Conservation (phyloP, 1,140 invertebrate species). For the Solenopsis invicta region DNA sequence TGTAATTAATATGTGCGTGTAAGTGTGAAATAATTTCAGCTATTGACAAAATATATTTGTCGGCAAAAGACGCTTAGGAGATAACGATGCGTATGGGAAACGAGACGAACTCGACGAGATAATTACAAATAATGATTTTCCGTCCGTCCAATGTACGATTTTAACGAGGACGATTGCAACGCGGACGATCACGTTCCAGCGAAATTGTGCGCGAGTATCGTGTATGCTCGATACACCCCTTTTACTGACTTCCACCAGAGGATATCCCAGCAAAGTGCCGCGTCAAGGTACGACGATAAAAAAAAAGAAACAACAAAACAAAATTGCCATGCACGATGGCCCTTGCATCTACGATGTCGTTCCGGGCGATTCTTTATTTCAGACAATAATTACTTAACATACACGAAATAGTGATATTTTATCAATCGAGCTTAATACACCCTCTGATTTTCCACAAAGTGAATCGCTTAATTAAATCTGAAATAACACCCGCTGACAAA, state of each 20-base stretch:
- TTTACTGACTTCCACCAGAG: conserved; percentile 25
- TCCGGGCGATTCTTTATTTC: conserved; percentile 17
- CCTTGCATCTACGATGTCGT: conserved; percentile 26
- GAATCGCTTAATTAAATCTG: not conserved
- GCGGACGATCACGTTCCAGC: conserved; percentile 12
- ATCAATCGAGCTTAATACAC: not conserved
- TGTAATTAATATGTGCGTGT: not conserved
- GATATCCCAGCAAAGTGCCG: conserved; percentile 46
- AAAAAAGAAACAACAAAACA: conserved; percentile 32
- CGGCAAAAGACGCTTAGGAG: not conserved
- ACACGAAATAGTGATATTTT: not conserved
- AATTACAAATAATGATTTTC: conserved; percentile 56
- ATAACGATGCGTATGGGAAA: conserved; percentile 32
- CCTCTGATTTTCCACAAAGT: not conserved
- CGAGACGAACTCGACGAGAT: not conserved
- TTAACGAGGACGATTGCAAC: conserved; percentile 47
- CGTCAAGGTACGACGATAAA: conserved; percentile 43
- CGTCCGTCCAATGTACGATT: conserved; percentile 48
- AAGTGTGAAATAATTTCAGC: not conserved
- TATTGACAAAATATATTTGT: not conserved
- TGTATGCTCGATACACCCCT: conserved; percentile 12
- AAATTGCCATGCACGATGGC: conserved; percentile 37
- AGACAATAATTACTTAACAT: not conserved
- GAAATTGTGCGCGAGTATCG: conserved; percentile 34
- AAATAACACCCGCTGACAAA: not conserved